These are phyloP conservation scores for Branchipolynoe longqiensis DNA, from an alignment of 2,888 invertebrate species.

Conservation along the genomic window DNA sequence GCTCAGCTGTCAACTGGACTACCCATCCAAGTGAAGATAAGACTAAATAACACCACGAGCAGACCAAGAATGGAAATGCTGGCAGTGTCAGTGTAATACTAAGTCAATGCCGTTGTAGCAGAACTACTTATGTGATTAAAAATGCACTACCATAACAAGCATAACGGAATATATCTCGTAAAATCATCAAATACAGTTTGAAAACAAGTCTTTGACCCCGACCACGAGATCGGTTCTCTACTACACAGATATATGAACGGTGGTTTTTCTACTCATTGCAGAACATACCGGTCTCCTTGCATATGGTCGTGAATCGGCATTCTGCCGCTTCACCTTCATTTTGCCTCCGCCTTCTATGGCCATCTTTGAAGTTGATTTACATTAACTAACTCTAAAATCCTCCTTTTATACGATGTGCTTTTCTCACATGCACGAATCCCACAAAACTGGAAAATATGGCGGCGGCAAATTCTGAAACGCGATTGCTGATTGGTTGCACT, in stretches of 20 bases:
- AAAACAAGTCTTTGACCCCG: conserved; percentile 4
- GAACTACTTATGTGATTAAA: too few species aligned
- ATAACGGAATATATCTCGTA: too few species aligned
- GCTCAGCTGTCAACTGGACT: too few species aligned
- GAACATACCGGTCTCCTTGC: conserved; percentile 52
- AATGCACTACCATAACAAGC: too few species aligned
- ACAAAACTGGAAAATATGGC: conserved; percentile 44
- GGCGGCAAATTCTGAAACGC: conserved; percentile 47
- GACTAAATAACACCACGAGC: too few species aligned
- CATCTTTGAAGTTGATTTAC: conserved; percentile 49
- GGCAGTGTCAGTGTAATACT: too few species aligned
- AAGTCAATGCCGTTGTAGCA: too few species aligned
- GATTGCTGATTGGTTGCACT: conserved; percentile 31
- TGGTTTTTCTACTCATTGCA: conserved; percentile 1
- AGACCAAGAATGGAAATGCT: too few species aligned
- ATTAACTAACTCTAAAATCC: conserved; percentile 39
- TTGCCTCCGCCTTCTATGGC: conserved; percentile 60
- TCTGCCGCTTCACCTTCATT: conserved; percentile 49
- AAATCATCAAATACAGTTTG: conserved; percentile 9
- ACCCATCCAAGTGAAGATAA: too few species aligned
- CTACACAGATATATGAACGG: neutral
- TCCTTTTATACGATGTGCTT: neutral
- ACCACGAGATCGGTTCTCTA: conserved; percentile 39
- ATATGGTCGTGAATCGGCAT: conserved; percentile 43
- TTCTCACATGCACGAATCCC: conserved; percentile 50